Evolutionary conservation across 2,888 invertebrate species (phyloP).

Genomic region (Dorcus hopei): DNA sequence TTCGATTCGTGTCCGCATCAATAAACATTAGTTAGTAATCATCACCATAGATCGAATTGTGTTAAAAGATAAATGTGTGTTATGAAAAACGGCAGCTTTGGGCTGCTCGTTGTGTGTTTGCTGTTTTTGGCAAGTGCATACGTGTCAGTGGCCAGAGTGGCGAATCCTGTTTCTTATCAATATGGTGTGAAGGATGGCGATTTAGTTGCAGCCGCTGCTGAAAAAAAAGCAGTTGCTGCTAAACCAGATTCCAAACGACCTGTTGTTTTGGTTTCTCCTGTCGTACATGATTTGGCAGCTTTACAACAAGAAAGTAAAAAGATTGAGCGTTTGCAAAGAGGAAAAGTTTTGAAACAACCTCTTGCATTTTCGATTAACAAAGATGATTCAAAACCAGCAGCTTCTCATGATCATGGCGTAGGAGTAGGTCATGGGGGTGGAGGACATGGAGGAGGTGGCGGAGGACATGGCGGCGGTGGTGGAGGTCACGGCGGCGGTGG

Average conservation of each 20-base stretch:
- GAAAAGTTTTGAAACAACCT: conserved; percentile 37
- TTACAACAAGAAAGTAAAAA: not conserved
- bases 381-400: conserved; percentile 19
- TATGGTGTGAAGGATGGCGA: conserved; percentile 11
- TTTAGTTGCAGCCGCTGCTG: conserved; percentile 5
- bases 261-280: conserved; percentile 23
- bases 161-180: conserved; percentile 14
- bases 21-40: not conserved
- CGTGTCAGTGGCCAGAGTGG: conserved; percentile 8
- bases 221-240: conserved; percentile 4
- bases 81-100: conserved; percentile 12
- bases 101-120: conserved; percentile 14
- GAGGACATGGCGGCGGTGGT: not conserved
- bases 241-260: conserved; percentile 2
- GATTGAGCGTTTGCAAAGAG: not conserved
- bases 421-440: not conserved
- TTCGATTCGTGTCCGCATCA: not conserved
- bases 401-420: conserved; percentile 15
- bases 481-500: not conserved
- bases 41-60: not conserved
- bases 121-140: not conserved
- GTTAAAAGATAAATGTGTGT: conserved; percentile 1
- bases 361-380: conserved; percentile 37
- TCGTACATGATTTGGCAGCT: conserved; percentile 32
- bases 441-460: not conserved